A percentile compares a stretch with the other conserved stretches of the same genome.
These are phyloP conservation scores for Artibeus lituratus DNA, from an alignment of 2,797 vertebrate species.

Conservation along the genomic window DNA sequence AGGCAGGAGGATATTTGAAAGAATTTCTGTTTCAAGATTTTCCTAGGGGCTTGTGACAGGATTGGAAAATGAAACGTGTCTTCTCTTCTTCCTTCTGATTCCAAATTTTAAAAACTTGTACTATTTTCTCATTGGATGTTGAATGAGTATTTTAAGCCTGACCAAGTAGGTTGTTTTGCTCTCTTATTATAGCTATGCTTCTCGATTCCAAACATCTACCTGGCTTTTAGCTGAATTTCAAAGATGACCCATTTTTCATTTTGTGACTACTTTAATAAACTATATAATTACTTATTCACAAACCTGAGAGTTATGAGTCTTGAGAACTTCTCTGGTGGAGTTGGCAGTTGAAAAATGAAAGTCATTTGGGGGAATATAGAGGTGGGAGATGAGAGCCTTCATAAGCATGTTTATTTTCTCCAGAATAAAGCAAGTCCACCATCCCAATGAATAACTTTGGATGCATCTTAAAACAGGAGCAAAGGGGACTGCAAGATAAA, in stretches of 20 bases:
- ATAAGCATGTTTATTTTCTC: background rate
- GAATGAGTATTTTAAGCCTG: background rate
- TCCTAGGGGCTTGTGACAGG: background rate
- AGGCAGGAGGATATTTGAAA: background rate
- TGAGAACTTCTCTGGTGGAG: background rate
- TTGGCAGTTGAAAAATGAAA: background rate
- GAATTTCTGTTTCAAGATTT: background rate
- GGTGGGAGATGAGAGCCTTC: background rate
- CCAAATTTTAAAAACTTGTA: background rate
- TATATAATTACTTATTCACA: background rate
- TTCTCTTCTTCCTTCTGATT: background rate
- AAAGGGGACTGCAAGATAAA: background rate
- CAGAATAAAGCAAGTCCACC: background rate
- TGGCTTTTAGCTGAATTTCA: background rate
- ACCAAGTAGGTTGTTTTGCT: background rate
- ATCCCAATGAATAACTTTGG: background rate
- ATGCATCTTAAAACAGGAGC: background rate
- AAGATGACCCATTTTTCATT: background rate
- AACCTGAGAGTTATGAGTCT: background rate
- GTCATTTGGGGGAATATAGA: background rate
- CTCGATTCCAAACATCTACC: background rate
- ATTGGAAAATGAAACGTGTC: background rate
- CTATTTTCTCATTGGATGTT: background rate
- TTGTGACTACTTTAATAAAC: background rate
- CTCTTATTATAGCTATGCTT: background rate